phyloP scores from a whole-genome alignment of 2,113 vertebrate genomes.

The Furnarius figulus region DNA sequence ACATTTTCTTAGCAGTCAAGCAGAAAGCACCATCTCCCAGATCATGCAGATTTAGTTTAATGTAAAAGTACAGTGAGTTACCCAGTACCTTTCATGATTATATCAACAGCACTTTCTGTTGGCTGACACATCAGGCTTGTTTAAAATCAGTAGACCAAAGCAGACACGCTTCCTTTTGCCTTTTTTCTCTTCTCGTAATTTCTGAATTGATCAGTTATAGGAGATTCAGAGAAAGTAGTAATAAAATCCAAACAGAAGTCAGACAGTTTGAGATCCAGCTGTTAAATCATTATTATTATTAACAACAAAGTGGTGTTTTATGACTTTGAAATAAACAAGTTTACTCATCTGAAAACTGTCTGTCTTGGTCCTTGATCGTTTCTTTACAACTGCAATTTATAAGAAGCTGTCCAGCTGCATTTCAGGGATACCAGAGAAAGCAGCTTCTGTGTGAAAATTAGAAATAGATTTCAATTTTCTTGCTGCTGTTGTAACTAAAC shows the following conservation, averaged over 20 bases:
- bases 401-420: not conserved
- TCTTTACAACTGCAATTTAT: conserved; percentile 5
- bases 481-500: conserved; percentile 51
- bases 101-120: conserved; percentile 45
- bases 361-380: conserved; percentile 13
- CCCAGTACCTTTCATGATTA: conserved; percentile 11
- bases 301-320: not conserved
- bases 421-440: conserved; percentile 1
- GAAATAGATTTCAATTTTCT: conserved; percentile 58
- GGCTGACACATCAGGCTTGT: conserved; percentile 47
- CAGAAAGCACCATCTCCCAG: conserved; percentile 9
- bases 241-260: conserved; percentile 17
- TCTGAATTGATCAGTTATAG: conserved; percentile 64
- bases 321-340: conserved; percentile 25
- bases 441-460: conserved; percentile 30
- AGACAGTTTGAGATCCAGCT: not conserved
- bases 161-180: conserved; percentile 14
- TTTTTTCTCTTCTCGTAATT: not conserved
- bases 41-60: conserved; percentile 6
- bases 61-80: not conserved
- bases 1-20: conserved; percentile 25
- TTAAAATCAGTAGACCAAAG: conserved; percentile 44
- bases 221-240: conserved; percentile 19
- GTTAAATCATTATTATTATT: conserved; percentile 34
- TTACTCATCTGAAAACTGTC: conserved; percentile 19